Percentiles rank a stretch among this genome's conserved stretches.
These are phyloP conservation scores for Acipenser transmontanus DNA, from an alignment of 2,797 vertebrate genomes.

Conservation along the genomic window DNA sequence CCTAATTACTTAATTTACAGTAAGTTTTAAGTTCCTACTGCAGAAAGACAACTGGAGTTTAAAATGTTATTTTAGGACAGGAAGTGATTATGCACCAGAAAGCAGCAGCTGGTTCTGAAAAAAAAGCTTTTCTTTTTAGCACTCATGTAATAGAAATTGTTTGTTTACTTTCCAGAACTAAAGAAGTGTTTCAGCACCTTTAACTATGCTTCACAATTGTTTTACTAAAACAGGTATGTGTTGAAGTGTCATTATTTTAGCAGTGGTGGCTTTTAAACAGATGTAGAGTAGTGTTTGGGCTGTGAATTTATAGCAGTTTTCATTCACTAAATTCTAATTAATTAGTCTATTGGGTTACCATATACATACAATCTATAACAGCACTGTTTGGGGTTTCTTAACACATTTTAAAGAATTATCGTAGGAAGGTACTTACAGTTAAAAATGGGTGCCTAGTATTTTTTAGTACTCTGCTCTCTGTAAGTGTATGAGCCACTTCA, in stretches of 20 bases:
- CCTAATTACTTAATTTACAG: too few relatives aligned
- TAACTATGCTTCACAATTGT: conserved; percentile 29
- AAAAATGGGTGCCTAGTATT: conserved; percentile 94
- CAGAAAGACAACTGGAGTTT: too few relatives aligned
- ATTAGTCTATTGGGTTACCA: conserved; percentile 33
- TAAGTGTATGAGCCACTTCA: conserved; percentile 95
- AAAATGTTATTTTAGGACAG: too few relatives aligned
- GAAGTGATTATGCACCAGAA: too few relatives aligned
- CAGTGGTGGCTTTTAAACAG: conserved; percentile 33
- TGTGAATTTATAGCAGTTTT: conserved; percentile 38
- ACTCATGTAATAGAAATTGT: too few relatives aligned
- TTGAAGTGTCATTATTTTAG: conserved; percentile 40
- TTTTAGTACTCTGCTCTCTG: conserved; percentile 93
- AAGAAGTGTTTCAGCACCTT: conserved; percentile 8
- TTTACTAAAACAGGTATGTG: conserved; percentile 39
- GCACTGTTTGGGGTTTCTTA: conserved; percentile 3
- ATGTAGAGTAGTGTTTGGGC: conserved; percentile 37
- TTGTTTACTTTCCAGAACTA: too few relatives aligned
- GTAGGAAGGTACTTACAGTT: conserved; percentile 73
- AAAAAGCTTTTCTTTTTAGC: too few relatives aligned
- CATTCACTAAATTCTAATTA: conserved; percentile 34
- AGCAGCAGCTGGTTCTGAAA: too few relatives aligned
- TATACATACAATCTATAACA: conserved; percentile 19
- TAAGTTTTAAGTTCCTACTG: too few relatives aligned
- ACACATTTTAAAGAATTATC: conserved; percentile 20